Evolutionary conservation across 2,888 invertebrate genomes (phyloP).

Genomic region (Lasioglossum morio): DNA sequence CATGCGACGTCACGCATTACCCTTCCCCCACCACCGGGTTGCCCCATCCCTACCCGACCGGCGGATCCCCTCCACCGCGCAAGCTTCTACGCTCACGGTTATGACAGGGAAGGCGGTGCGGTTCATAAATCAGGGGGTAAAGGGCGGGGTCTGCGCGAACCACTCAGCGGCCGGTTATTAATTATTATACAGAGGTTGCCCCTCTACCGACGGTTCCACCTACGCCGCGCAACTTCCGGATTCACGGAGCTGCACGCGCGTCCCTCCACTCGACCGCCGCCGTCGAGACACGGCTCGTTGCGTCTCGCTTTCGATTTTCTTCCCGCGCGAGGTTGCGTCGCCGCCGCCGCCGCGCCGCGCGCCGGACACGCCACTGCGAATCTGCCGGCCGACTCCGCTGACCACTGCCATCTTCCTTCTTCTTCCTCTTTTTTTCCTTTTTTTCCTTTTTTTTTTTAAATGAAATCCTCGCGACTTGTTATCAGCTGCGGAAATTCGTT

Average conservation of each 20-base stretch:
- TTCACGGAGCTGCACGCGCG: conserved; percentile 28
- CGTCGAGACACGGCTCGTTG: conserved; percentile 20
- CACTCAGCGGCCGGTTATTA: conserved; percentile 84
- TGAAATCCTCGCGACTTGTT: not conserved
- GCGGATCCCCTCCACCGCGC: conserved; percentile 28
- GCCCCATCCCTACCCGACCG: conserved; percentile 9
- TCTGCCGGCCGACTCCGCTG: not conserved
- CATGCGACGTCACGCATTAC: conserved; percentile 62
- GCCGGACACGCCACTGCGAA: conserved; percentile 12
- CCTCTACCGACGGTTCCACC: conserved; percentile 33
- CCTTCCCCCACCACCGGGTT: conserved; percentile 40
- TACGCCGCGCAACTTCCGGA: conserved; percentile 51
- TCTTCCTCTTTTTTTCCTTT: too few relatives aligned
- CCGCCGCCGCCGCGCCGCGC: not conserved
- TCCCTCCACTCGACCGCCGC: conserved; percentile 2
- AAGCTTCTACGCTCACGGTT: conserved; percentile 70
- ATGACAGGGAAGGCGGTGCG: conserved; percentile 84
- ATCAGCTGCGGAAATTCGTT: not conserved
- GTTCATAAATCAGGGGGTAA: conserved; percentile 84
- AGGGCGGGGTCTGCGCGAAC: conserved; percentile 82
- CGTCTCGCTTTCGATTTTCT: conserved; percentile 39
- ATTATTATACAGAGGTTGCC: conserved; percentile 80
- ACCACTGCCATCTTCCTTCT: not conserved
- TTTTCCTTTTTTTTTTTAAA: not conserved
- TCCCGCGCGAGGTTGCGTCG: conserved; percentile 3